Evolutionary conservation across 2,888 invertebrate species (phyloP), one percentile per base, ranked within the genome.

Genomic region (Drosophila antonietae): DNA sequence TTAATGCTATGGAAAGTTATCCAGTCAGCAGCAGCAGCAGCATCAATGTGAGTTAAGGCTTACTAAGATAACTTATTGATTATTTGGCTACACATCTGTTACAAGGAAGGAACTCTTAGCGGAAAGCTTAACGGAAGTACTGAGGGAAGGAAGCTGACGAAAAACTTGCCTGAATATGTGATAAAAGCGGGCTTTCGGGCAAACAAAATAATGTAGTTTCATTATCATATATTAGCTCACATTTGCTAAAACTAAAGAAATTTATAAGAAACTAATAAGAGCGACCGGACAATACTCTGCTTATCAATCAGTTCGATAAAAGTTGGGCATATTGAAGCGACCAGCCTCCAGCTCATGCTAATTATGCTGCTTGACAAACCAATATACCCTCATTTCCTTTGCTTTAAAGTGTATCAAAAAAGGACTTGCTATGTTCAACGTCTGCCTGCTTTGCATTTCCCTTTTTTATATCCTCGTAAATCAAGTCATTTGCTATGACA

Each of bases 181-280:
- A 68, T 59, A 57, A 51, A 41, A 49, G 49, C 23, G 15, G 23
- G 23, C 53, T 60, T 58, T 59, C 61, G 68, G 68, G 57, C 56
- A 69, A 69, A 73, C 68, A 71, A 63, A 62, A 51, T 62, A 77
- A 71, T 69, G 53, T 73, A 75, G 75, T 80, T 80, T 78, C 67
- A 83, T 80, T 85, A 80, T 74, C 71, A 33, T 80, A 76, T 85
- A 88, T 84, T 88, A 80, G 80, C 78, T 80, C 83, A 72, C 71
- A 78, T 88, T 78, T 90, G 88, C 72, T 85, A 80, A 75, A 75
- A 78, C 78, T 82, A 61, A 58, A 55, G 18, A 28, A 75, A 61
- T 56, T 44, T 57, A 33, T 23, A 33, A 18, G 23, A 3, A 23
- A 7, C 5, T 6, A 41, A 3, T 0, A 0, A 12, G 12, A 7